Evolutionary conservation across 2,888 invertebrate genomes (phyloP), one percentile per base, ranked within the genome.

Genomic region (Scaptomyza reducta): DNA sequence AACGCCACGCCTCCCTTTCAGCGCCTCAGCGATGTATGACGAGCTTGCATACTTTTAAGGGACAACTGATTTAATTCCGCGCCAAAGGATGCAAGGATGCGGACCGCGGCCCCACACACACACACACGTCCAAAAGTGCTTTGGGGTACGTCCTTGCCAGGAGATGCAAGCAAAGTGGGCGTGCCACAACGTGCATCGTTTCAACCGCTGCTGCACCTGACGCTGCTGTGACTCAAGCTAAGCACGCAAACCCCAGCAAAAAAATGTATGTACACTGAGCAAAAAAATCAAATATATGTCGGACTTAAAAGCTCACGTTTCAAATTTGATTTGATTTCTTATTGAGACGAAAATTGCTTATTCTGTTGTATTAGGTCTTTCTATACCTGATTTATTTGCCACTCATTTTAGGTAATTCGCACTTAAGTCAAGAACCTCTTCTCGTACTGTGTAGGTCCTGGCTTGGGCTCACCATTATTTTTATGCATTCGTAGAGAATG

Each of bases 31-130:
- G 67, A 67, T 80, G 84, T 87, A 84, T 86, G 83, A 86, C 88
- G 84, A 78, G 81, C 75, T 77, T 74, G 87, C 83, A 80, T 84
- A 83, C 78, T 78, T 86, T 40, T 83, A 70, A 72, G 72, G 79
- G 70, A 60, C 81, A 80, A 77, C 83, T 79, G 82, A 87, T 87
- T 81, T 87, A 82, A 82, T 87, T 79, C 74, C 65, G 53, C 58
- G 55, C 60, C 56, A 45, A 31, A 62, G 70, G 62, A 74, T 69
- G 64, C 70, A 40, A 9, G 10, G 40, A 40, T 42, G 47, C 33
- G 53, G 33, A 42, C 45, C 44, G 29, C 49, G 49, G 44, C 47
- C 11, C 10, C 46, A 31, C 35, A 35, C 3, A 35, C 40, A 10
- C 18, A 49, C 10, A 13, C 49, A n/a, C 40, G 0, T 13, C 18